Evolutionary conservation across 2,888 invertebrate genomes (phyloP).

Genomic region (Temnothorax unifasciatus): DNA sequence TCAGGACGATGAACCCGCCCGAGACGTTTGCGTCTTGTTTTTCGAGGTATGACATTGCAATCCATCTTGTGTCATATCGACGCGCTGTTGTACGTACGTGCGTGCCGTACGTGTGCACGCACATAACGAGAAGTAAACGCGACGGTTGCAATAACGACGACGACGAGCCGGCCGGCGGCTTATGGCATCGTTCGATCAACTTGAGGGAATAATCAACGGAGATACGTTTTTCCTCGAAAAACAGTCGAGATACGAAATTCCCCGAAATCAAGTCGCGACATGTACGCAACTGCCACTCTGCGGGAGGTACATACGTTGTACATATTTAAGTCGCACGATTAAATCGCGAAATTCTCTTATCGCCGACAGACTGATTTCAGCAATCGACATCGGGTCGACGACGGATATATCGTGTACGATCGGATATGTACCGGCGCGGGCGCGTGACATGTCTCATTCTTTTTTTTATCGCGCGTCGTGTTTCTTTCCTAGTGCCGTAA

Average conservation of each 20-base stretch:
- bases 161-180: conserved; percentile 20
- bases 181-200: conserved; percentile 60
- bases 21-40: conserved; percentile 53
- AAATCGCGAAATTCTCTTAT: not conserved
- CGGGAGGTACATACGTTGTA: not conserved
- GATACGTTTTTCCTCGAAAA: conserved; percentile 59
- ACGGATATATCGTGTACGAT: not conserved
- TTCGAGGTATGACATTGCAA: conserved; percentile 53
- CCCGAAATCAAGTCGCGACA: conserved; percentile 47
- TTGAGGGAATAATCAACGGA: conserved; percentile 57
- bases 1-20: conserved; percentile 67
- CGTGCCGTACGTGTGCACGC: not conserved
- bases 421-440: conserved; percentile 18
- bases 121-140: not conserved
- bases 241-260: conserved; percentile 59
- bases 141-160: conserved; percentile 45
- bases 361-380: conserved; percentile 38
- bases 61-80: conserved; percentile 56
- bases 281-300: conserved; percentile 23
- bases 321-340: not conserved
- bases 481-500: conserved; percentile 28
- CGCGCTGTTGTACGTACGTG: not conserved
- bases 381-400: not conserved
- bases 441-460: not conserved
- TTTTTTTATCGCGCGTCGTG: not conserved